A percentile compares a stretch with the other conserved stretches of the same genome.
Conservation (phyloP, 2,113 vertebrate species). For the Hystrix brachyura region DNA sequence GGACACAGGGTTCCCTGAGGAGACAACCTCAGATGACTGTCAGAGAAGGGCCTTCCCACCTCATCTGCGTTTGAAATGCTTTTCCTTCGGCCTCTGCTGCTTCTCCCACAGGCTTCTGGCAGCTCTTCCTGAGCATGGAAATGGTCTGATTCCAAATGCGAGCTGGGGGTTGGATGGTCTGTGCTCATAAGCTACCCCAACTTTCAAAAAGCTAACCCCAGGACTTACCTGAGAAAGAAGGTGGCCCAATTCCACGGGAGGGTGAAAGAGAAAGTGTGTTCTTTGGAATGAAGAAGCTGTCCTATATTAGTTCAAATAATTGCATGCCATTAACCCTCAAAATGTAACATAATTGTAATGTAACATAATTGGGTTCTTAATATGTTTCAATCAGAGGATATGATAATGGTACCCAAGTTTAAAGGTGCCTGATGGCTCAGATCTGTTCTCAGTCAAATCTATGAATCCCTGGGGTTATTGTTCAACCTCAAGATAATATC, state of each 20-base stretch:
- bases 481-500: not conserved
- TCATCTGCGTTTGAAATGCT: not conserved
- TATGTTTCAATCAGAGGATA: not conserved
- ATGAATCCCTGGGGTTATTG: not conserved
- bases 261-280: not conserved
- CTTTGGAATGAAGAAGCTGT: not conserved
- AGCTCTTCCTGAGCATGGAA: not conserved
- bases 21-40: not conserved
- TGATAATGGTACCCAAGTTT: not conserved
- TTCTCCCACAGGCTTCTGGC: not conserved
- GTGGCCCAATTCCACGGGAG: not conserved
- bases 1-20: not conserved
- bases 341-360: not conserved
- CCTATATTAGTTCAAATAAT: slow-evolving; percentile 8
- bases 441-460: not conserved
- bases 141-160: fast-evolving
- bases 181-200: not conserved
- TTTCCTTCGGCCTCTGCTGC: not conserved
- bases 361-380: not conserved
- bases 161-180: not conserved
- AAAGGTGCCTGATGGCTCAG: not conserved
- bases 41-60: not conserved
- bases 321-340: too few species aligned
- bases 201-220: not conserved
- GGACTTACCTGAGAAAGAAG: not conserved